Percentiles rank a stretch among this genome's conserved stretches.
Evolutionary conservation across 2,113 vertebrate species (phyloP).

Genomic region (Phalacrocorax brasilianus): DNA sequence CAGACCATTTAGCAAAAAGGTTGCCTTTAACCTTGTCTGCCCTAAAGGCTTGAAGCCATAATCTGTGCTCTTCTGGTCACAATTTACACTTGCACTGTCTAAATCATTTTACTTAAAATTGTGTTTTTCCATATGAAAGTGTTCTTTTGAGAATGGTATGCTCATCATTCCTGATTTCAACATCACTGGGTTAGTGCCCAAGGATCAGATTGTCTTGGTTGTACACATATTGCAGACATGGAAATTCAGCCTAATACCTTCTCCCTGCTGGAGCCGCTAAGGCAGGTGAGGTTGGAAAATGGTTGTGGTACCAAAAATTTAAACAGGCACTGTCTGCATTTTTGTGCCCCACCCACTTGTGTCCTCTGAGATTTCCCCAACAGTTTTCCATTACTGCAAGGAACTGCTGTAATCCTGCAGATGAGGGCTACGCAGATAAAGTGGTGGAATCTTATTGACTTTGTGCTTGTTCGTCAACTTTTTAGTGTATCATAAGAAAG

Average conservation of each 20-base stretch:
- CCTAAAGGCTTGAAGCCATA: not conserved
- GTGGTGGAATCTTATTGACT: not conserved
- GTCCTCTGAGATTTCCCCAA: not conserved
- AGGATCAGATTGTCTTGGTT: not conserved
- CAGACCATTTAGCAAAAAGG: not conserved
- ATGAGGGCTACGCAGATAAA: not conserved
- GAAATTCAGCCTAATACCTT: not conserved
- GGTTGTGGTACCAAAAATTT: not conserved
- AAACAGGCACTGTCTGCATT: fast-evolving
- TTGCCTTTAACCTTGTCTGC: not conserved
- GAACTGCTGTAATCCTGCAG: not conserved
- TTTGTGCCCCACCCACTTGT: not conserved
- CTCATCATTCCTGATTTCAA: not conserved
- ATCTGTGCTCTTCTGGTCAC: not conserved
- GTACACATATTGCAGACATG: not conserved
- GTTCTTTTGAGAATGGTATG: not conserved
- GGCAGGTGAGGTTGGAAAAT: not conserved
- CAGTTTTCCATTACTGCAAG: not conserved
- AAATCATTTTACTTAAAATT: not conserved
- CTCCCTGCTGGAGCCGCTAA: not conserved
- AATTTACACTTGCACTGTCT: not conserved
- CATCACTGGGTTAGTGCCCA: not conserved
- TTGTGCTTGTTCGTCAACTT: not conserved
- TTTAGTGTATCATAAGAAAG: not conserved
- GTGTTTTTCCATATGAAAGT: not conserved